These are phyloP conservation scores for Rhimphoctona megacephalus DNA, from an alignment of 2,888 invertebrate species.

Conservation along the genomic window DNA sequence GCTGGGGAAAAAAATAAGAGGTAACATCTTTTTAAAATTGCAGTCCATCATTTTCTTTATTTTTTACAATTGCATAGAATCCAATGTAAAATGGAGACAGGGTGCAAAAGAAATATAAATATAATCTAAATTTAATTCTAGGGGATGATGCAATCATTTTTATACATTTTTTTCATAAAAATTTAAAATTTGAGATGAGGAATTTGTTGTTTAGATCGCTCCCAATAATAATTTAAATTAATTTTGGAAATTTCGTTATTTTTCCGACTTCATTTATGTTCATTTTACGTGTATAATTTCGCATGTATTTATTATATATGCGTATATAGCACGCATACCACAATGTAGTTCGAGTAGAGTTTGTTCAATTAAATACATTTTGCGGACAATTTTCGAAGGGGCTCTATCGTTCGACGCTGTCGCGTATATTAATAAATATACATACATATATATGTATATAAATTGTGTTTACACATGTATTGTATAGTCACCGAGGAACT, in stretches of 20 bases:
- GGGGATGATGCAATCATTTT: neutral
- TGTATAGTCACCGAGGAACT: slow-evolving; percentile 49
- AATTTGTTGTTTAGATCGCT: neutral
- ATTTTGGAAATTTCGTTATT: slow-evolving; percentile 9
- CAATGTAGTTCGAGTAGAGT: slow-evolving; percentile 1
- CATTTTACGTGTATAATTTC: neutral
- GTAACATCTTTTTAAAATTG: neutral
- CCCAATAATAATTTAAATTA: slow-evolving; percentile 17
- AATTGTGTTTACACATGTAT: slow-evolving; percentile 37
- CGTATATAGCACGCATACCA: too few species aligned
- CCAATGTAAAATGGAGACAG: neutral
- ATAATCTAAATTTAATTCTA: too few species aligned
- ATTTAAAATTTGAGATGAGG: neutral
- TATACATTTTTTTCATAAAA: neutral
- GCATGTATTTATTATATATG: neutral
- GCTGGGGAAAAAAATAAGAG: neutral
- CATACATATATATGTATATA: slow-evolving; percentile 3
- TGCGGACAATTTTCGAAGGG: slow-evolving; percentile 33
- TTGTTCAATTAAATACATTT: slow-evolving; percentile 61
- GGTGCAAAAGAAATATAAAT: too few species aligned
- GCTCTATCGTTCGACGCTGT: slow-evolving; percentile 41
- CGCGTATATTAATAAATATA: slow-evolving; percentile 27
- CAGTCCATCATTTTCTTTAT: neutral
- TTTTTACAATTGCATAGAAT: neutral
- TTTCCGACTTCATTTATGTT: neutral